Base-by-base conservation (phyloP, 2,888 invertebrate genomes). In the Ellobium chinense region DNA sequence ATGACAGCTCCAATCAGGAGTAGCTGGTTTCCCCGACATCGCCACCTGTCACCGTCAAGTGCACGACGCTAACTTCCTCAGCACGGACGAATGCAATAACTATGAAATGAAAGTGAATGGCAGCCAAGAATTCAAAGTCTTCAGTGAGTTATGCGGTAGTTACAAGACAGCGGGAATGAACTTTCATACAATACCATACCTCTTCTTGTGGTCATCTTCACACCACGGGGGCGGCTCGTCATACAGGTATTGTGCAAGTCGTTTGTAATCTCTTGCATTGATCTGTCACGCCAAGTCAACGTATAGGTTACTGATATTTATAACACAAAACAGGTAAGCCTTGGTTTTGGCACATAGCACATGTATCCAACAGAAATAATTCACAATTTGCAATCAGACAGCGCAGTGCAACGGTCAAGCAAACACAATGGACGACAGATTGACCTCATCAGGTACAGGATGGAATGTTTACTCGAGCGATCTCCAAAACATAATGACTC, bases 191-290 rank as follows among this genome's bases (percentile, higher is more conserved):
- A 46, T 46, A 18, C 18, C 7, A 9, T 9, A 58, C 36, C 65
- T 65, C 27, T 58, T 58, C 60, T 72, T 54, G n/a, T n/a, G n/a
- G n/a, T 70, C 70, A 78, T 70, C 24, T 70, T 78, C 56, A 31
- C 54, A 3, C 70, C 69, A 36, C 69, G 70, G 36, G 54, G 65
- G 27, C 56, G 69, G 63, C 34, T 68, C 29, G 60, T n/a, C 36
- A 46, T 12, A 65, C 2, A 12, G 29, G 34, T 18, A 27, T 72
- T 54, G 36, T 14, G 63, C 29, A 78, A 29, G 24, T 31, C 65
- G 65, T 63, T 73, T 12, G 72, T 56, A 37, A 58, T 56, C 27
- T 72, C 72, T 63, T 78, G 63, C 78, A 78, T 78, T 65, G 63
- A 78, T n/a, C 21, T 70, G 5, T 36, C 29, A 60, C 46, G n/a